Percentiles rank a stretch among this genome's conserved stretches.
phyloP scores from a whole-genome alignment of 2,888 invertebrate species.

The Xestoiulus laeticollis region DNA sequence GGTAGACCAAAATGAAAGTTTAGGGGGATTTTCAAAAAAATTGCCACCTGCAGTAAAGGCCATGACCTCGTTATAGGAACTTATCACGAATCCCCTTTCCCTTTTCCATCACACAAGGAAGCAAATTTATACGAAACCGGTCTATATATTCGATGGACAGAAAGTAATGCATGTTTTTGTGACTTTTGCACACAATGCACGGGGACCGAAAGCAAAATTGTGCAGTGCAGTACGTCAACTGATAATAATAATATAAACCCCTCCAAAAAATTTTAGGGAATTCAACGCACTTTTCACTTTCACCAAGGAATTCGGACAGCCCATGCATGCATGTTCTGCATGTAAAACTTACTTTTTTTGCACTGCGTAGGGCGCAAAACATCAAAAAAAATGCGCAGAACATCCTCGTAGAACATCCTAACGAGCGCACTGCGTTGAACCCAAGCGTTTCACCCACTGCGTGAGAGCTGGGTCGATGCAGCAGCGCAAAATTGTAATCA shows the following conservation, averaged over 20 bases:
- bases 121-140: not conserved
- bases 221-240: not conserved
- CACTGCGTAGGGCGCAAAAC: no score
- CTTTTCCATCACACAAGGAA: not conserved
- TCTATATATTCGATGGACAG: not conserved
- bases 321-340: not conserved
- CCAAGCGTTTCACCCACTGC: no score
- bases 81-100: conserved; percentile 22
- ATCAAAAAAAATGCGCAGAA: no score
- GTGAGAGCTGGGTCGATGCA: no score
- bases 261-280: not conserved
- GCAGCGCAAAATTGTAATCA: no score
- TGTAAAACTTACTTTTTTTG: no score
- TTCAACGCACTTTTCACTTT: not conserved
- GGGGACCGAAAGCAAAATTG: not conserved
- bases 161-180: not conserved
- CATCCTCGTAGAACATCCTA: no score
- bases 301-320: not conserved
- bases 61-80: not conserved
- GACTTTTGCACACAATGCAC: not conserved
- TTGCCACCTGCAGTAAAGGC: conserved; percentile 10
- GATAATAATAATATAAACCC: conserved; percentile 30
- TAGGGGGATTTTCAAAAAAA: not conserved
- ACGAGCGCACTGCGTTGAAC: no score
- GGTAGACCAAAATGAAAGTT: not conserved